Evolutionary conservation across 2,888 invertebrate species (phyloP), one percentile per base, ranked within the genome.

Genomic region (Mimas tiliae): DNA sequence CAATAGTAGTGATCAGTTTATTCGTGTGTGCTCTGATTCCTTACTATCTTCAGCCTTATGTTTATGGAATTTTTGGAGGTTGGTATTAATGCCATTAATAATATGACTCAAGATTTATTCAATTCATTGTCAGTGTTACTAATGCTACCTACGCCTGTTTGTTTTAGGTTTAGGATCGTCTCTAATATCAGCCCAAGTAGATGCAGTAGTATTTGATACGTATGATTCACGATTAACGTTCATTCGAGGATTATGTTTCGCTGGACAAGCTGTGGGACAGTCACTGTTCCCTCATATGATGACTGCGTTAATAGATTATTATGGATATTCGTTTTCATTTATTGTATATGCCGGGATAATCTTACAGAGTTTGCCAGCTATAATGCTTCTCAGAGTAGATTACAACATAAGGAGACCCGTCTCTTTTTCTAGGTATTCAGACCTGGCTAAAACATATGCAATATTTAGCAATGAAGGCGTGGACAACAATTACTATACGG

Each of bases 111-210:
- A 27, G 27, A 27, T 38, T 38, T 38, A 9, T 3, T 38, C 1
- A 45, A 45, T 67, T 62, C 55, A 48, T 47, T 8, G 6, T 48
- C 42, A 45, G 11, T 19, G 34, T 42, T 21, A 33, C 0, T 33
- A 47, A 53, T 27, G 16, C n/a, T 21, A 27, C 27, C n/a, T 27
- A 55, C 16, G 3, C 47, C 8, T 21, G 16, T 45, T 14, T 34
- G 51, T 89, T 88, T 62, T 81, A 94, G 94, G 94, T 67, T 73
- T 94, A 12, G 94, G 94, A 8, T 90, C 92, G 16, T 93, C 93
- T 12, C 67, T 94, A 8, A 84, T 93, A 73, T 88, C 93, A 62
- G 90, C 92, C 8, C 94, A 94, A 84, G 88, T 94, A 7, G 93
- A 94, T 69, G 92, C 90, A 34, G 87, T 94, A 19, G 77, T 94